Evolutionary conservation across 1,140 invertebrate species (phyloP), one percentile per base, ranked within the genome.

Genomic region (Temnothorax nylanderi): DNA sequence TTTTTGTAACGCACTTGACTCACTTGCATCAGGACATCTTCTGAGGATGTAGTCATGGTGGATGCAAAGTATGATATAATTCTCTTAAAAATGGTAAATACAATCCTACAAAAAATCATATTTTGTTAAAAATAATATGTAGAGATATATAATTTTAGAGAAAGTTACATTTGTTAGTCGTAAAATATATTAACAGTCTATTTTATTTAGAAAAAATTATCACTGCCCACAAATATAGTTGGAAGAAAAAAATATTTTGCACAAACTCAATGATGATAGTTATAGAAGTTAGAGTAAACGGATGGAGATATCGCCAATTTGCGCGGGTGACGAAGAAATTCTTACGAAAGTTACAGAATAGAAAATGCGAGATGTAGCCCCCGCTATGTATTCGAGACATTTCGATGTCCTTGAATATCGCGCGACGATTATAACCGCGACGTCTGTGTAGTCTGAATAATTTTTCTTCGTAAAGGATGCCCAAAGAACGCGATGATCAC

Each of bases 1-100:
- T 99, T 99, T 95, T 99, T 99, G 93, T 98, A 98, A 84, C 98
- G 97, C 34, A 99, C 99, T 95, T 99, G 97, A 81, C 97, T 97
- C 86, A 99, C 97, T 96, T 99, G 98, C 87, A 99, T 96, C 86
- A 99, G 95, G 56, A 99, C 98, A 95, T 99, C 99, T 96, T 99
- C 99, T 18, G 97, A 98, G 51, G 97, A 98, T 65, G 97, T 97
- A 89, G 97, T 97, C 97, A 98, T 98, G 92, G 92, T 92, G 94
- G 92, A 92, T 93, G 71, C 81, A 67, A 76, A 87, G 71, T 91
- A 69, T 90, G 62, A 89, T 91, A 93, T 69, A 91, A 74, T 84
- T 75, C 74, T 87, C 72, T 85, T 80, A 86, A 84, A 54, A 78
- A 81, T 84, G 54, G 76, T 87, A 71, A 69, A 91, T 60, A 82